Percentiles rank a stretch among this genome's conserved stretches.
These are phyloP conservation scores for Catonia carolina DNA, from an alignment of 2,888 invertebrate species.

Conservation along the genomic window DNA sequence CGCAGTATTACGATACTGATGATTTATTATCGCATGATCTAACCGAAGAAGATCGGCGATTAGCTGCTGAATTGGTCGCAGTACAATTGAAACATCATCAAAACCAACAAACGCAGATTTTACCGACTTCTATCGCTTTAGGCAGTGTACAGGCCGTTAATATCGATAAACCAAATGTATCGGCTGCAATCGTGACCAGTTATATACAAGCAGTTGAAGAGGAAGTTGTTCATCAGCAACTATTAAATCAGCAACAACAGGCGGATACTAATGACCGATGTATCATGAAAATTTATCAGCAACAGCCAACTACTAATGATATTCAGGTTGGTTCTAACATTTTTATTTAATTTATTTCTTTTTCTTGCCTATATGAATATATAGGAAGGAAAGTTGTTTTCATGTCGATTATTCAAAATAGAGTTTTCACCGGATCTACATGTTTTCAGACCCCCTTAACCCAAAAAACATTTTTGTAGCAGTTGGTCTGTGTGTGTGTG, in stretches of 20 bases:
- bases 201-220: conserved; percentile 38
- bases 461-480: no score
- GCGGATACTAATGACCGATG: conserved; percentile 20
- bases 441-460: no score
- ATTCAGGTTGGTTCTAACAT: not conserved
- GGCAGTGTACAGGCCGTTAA: conserved; percentile 24
- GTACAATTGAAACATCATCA: conserved; percentile 56
- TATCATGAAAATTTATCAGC: conserved; percentile 30
- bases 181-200: conserved; percentile 36
- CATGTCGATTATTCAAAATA: no score
- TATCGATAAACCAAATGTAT: conserved; percentile 35
- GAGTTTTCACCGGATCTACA: no score
- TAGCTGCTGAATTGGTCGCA: conserved; percentile 55
- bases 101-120: conserved; percentile 44
- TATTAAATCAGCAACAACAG: conserved; percentile 29
- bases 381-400: no score
- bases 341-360: no score
- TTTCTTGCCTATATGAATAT: no score
- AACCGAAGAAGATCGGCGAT: conserved; percentile 53
- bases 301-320: conserved; percentile 16
- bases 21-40: conserved; percentile 41
- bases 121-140: conserved; percentile 22
- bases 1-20: conserved; percentile 33
- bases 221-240: conserved; percentile 29
- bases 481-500: no score